These are phyloP conservation scores for Leguminivora glycinivorella DNA, from an alignment of 1,140 invertebrate species.

Conservation along the genomic window DNA sequence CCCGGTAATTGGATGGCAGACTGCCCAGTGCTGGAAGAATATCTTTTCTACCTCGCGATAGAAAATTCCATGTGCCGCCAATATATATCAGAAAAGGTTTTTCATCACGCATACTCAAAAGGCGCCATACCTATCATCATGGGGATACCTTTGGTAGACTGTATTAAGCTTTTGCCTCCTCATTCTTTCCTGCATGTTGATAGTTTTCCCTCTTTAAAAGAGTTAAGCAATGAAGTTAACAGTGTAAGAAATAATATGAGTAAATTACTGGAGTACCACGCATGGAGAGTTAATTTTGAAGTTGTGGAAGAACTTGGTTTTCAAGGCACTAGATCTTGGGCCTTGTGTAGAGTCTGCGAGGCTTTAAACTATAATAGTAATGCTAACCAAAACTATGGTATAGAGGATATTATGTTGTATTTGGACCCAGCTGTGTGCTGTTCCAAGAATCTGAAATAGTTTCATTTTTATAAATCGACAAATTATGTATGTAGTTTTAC, in stretches of 20 bases:
- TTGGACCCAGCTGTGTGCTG: not conserved
- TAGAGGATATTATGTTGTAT: not conserved
- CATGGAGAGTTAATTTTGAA: slow-evolving; percentile 82
- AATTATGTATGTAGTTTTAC: too few relatives aligned
- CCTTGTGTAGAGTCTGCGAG: slow-evolving; percentile 90
- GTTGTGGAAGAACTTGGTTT: slow-evolving; percentile 86
- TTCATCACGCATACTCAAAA: slow-evolving; percentile 80
- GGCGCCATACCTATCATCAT: slow-evolving; percentile 83
- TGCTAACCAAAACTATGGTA: not conserved
- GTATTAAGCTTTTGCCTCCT: slow-evolving; percentile 76
- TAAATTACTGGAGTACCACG: slow-evolving; percentile 76
- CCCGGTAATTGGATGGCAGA: slow-evolving; percentile 78
- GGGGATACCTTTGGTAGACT: slow-evolving; percentile 78
- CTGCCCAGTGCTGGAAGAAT: slow-evolving; percentile 76
- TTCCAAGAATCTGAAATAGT: not conserved
- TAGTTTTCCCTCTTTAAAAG: slow-evolving; percentile 82
- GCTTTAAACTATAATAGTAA: slow-evolving; percentile 82
- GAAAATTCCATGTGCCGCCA: slow-evolving; percentile 84
- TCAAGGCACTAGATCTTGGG: slow-evolving; percentile 81
- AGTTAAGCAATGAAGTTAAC: slow-evolving; percentile 75
- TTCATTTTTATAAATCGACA: too few relatives aligned
- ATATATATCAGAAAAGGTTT: slow-evolving; percentile 84
- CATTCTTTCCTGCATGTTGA: slow-evolving; percentile 85
- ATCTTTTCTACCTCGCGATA: slow-evolving; percentile 86
- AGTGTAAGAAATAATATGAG: slow-evolving; percentile 67